phyloP scores from a whole-genome alignment of 2,888 invertebrate species.

The Brachyopa scutellaris region DNA sequence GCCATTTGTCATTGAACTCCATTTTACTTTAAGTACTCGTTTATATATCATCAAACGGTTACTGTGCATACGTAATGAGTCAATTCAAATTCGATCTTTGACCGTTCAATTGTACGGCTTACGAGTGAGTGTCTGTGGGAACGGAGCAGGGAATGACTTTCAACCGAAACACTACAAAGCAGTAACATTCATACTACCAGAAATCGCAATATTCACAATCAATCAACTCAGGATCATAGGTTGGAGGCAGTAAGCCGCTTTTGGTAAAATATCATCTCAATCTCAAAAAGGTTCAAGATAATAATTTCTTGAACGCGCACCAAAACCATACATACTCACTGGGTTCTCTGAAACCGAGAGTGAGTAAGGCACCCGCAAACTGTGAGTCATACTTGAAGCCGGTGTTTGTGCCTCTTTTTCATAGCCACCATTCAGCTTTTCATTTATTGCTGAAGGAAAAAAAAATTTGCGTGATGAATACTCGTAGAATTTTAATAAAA shows the following conservation, averaged over 20 bases:
- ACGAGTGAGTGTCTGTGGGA: conserved; percentile 35
- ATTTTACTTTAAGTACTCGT: conserved; percentile 2
- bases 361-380: conserved; percentile 11
- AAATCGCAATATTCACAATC: not conserved
- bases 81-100: conserved; percentile 74
- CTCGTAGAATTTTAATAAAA: too few relatives aligned
- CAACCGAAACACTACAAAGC: conserved; percentile 31
- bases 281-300: too few relatives aligned
- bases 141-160: conserved; percentile 22
- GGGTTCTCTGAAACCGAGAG: conserved; percentile 1
- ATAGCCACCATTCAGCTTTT: not conserved
- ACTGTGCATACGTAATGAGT: conserved; percentile 74
- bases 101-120: conserved; percentile 64
- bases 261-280: too few relatives aligned
- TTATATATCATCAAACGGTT: conserved; percentile 41
- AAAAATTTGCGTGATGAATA: conserved; percentile 2
- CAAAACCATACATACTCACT: too few relatives aligned
- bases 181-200: not conserved
- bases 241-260: too few relatives aligned
- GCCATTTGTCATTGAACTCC: conserved; percentile 46
- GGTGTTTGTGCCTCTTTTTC: conserved; percentile 13
- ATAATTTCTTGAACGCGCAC: too few relatives aligned
- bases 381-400: conserved; percentile 42
- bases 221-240: too few relatives aligned
- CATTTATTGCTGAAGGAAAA: not conserved